phyloP scores from a whole-genome alignment of 1,140 invertebrate species.

The Gryon sp. region DNA sequence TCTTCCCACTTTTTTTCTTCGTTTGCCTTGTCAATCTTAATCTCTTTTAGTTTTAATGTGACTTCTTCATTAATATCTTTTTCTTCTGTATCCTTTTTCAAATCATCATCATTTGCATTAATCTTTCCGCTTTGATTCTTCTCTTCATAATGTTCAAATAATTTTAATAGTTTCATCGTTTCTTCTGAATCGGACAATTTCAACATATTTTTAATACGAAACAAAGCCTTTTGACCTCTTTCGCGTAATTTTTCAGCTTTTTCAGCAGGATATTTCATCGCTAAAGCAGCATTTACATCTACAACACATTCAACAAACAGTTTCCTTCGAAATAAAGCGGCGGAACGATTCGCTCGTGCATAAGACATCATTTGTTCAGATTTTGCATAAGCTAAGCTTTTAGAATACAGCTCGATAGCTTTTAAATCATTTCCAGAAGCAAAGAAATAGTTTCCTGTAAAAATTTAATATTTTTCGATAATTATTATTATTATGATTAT shows the following conservation, averaged over 20 bases:
- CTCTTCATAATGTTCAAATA: slow-evolving; percentile 35
- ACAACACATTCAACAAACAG: slow-evolving; percentile 77
- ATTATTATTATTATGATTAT: too few species aligned
- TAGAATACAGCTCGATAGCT: slow-evolving; percentile 76
- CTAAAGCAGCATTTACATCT: slow-evolving; percentile 76
- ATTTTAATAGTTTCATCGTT: slow-evolving; percentile 29
- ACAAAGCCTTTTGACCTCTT: slow-evolving; percentile 70
- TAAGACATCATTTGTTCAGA: slow-evolving; percentile 71
- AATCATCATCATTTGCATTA: background rate
- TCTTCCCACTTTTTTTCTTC: slow-evolving; percentile 8
- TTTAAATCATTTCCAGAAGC: slow-evolving; percentile 74
- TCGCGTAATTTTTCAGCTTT: slow-evolving; percentile 73
- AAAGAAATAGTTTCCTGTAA: slow-evolving; percentile 76
- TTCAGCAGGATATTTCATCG: slow-evolving; percentile 74
- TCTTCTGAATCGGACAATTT: slow-evolving; percentile 37
- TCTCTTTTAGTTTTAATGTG: slow-evolving; percentile 3
- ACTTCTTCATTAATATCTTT: slow-evolving; percentile 11
- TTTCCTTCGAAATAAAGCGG: slow-evolving; percentile 76
- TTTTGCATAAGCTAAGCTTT: slow-evolving; percentile 74
- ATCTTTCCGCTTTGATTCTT: slow-evolving; percentile 14
- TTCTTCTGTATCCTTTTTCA: slow-evolving; percentile 2
- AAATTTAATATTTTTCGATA: slow-evolving; percentile 5
- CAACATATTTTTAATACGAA: slow-evolving; percentile 66
- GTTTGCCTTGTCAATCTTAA: background rate
- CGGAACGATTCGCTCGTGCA: slow-evolving; percentile 78